Base-by-base conservation (phyloP, 2,888 invertebrate genomes). In the Macropis europaea region DNA sequence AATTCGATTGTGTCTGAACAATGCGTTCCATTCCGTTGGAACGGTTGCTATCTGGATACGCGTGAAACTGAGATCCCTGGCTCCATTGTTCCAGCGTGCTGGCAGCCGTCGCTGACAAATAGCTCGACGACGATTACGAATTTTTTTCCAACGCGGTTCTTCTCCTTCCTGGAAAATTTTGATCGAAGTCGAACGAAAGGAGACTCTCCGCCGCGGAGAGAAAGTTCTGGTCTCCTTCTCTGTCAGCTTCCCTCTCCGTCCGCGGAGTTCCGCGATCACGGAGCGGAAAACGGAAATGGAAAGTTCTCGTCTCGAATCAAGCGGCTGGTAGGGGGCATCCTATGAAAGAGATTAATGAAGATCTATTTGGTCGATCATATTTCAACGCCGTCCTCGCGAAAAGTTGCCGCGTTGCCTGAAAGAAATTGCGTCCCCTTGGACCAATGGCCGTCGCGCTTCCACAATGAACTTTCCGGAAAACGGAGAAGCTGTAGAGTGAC, bases 1-100 rank as follows among this genome's bases (percentile, higher is more conserved):
- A 73, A 79, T 79, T 73, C 66, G 79, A 79, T 79, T 66, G 60
- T 69, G 66, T 53, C 56, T 26, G 73, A 64, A 76, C 79, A 79
- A 79, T 76, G 71, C 54, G 53, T 66, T 59, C 62, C 42, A 62
- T 59, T 72, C 53, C 53, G n/a, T 11, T 34, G 63, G 54, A 57
- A 68, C 68, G 61, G 61, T 73, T 36, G 75, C 61, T 74, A 69
- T 73, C 57, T 71, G 64, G 69, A 73, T 56, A 70, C 76, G 73
- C 70, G 68, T 40, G 64, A 69, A 79, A 64, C 68, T 53, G 54
- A 62, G 63, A 50, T 24, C 45, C 28, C 40, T 7, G n/a, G 38
- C 19, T 13, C 48, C 64, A 70, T 69, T 78, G 77, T 81, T 53
- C 38, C 56, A 7, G 38, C 50, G 50, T 50, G 63, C 50, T 50